Evolutionary conservation across 1,140 invertebrate genomes (phyloP), one percentile per base, ranked within the genome.

Genomic region (Sitophilus oryzae): DNA sequence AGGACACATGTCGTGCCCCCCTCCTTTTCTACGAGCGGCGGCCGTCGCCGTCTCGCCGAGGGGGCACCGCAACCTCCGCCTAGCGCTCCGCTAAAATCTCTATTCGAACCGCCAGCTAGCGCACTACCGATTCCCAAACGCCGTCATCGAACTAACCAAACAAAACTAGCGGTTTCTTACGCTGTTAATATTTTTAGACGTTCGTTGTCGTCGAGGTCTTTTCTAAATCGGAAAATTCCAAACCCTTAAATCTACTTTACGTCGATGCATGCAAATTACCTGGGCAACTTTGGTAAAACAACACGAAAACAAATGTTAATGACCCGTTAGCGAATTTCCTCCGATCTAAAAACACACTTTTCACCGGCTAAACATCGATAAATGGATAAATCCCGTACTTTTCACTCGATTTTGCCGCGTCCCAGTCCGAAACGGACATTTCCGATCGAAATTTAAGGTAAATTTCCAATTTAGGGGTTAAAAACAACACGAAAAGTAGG

Each of bases 261-360:
- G n/a, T 22, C 34, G 2, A 41, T 42, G 42, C 51, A 53, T 46
- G 42, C 43, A 37, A 44, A 51, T 38, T 15, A 21, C 14, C 25
- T 11, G 19, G 36, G 20, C 22, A 23, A 40, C 36, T 50, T 50
- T 25, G 46, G 47, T 46, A 56, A 60, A 58, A 57, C 11, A 6
- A 11, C 34, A 45, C 51, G 54, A 52, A 52, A 66, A 67, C 61
- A 67, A 64, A 64, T 47, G 62, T 59, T 65, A 67, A 65, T 69
- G 67, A 69, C 66, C 67, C 67, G 67, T 65, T 69, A 64, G 65
- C 56, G 58, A 59, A 69, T 69, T 66, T 69, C 65, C 66, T 56
- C 51, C 51, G 60, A 21, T 51, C 44, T 60, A 48, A 59, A 64
- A 61, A 61, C 41, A 53, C 44, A 60, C 56, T 54, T 60, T 63